These are phyloP conservation scores for Agapornis roseicollis DNA, from an alignment of 2,113 vertebrate genomes.

Conservation along the genomic window DNA sequence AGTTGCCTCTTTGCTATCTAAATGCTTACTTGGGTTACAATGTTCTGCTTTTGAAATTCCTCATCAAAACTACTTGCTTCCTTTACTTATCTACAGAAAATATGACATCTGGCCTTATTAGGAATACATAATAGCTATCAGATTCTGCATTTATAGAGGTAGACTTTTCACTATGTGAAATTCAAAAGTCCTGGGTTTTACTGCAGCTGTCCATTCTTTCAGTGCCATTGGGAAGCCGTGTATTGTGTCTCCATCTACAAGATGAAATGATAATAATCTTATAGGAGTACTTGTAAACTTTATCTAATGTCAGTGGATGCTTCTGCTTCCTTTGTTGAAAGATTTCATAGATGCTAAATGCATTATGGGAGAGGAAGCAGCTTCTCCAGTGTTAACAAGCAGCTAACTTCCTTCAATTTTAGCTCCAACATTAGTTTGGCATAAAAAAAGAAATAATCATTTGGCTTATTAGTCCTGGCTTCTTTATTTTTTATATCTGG, in stretches of 20 bases:
- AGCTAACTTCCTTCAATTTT: neutral
- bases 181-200: neutral
- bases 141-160: neutral
- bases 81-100: neutral
- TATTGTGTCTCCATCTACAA: neutral
- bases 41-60: neutral
- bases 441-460: neutral
- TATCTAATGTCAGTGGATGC: neutral
- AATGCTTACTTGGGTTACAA: neutral
- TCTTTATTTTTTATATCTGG: neutral
- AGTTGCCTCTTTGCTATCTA: accelerated
- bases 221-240: neutral
- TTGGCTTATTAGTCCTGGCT: neutral
- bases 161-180: neutral
- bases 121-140: neutral
- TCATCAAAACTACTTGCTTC: neutral
- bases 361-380: neutral
- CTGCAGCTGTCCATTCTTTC: neutral
- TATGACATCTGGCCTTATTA: accelerated
- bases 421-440: neutral
- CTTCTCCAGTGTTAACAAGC: neutral
- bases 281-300: neutral
- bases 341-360: neutral
- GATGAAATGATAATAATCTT: neutral
- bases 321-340: neutral